Conservation (phyloP, 2,888 invertebrate genomes). For the Cyaniris semiargus region DNA sequence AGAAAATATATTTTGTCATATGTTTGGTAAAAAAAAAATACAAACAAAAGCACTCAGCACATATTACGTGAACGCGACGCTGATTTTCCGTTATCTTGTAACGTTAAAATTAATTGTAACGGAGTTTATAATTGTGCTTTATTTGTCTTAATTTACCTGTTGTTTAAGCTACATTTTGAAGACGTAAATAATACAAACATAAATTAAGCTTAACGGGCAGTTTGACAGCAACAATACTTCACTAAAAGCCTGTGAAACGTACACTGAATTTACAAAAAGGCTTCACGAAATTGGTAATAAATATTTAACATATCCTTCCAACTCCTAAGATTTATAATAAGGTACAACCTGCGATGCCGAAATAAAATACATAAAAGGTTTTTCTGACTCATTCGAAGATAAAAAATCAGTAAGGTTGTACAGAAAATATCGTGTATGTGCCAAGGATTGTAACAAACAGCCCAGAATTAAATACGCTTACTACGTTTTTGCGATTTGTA, state of each 20-base stretch:
- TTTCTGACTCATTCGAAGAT: neutral
- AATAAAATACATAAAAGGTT: neutral
- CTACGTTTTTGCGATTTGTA: conserved; percentile 25
- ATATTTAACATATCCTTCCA: conserved; percentile 7
- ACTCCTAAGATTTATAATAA: conserved; percentile 9
- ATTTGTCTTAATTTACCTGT: too few species aligned
- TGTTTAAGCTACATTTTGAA: too few species aligned
- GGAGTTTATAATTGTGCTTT: neutral
- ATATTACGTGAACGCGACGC: neutral
- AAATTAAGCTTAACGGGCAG: neutral
- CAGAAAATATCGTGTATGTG: neutral
- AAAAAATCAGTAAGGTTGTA: conserved; percentile 5
- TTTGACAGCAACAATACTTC: neutral
- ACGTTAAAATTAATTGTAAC: neutral
- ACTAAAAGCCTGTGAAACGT: neutral
- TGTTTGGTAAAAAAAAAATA: too few species aligned
- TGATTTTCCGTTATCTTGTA: neutral
- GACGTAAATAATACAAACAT: neutral
- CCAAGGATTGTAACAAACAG: conserved; percentile 12
- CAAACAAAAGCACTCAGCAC: neutral
- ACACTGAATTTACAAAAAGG: conserved; percentile 4
- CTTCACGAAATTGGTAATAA: neutral
- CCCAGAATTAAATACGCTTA: conserved; percentile 7
- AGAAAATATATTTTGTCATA: too few species aligned
- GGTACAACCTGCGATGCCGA: neutral